Evolutionary conservation across 2,113 vertebrate genomes (phyloP), one percentile per base, ranked within the genome.

Genomic region (Urocynchramus pylzowi): DNA sequence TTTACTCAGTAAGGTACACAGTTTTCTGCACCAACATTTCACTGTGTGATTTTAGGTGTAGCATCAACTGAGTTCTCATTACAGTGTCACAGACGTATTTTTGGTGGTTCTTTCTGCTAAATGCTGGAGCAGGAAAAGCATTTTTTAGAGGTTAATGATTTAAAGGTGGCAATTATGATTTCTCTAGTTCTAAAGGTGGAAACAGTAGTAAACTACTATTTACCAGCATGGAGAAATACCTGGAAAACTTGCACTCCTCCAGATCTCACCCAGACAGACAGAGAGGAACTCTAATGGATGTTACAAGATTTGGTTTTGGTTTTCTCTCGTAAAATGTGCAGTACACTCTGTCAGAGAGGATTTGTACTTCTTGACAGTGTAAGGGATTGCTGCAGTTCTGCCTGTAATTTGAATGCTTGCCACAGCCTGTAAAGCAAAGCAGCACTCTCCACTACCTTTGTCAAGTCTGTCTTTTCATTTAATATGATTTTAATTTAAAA

Each of bases 291-390:
- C 14, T 84, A 67, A 87, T 78, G 64, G 64, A 54, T 75, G 21
- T 65, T 78, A 75, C 26, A 95, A 78, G 77, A 91, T 82, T 56
- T 84, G 65, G 42, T 33, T 89, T 81, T 80, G 93, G 42, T 89
- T 94, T 82, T 50, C 14, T 54, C 74, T 82, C 64, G 63, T 87
- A 67, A 94, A 93, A 93, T 75, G 65, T 96, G 52, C 64, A 71
- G 69, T 8, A 50, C 1, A 0, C 64, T 88, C 63, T 77, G 44
- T 92, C 76, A 92, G 53, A 61, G 50, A 12, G 23, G 59, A 94
- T 33, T 35, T 24, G 2, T 84, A 30, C 33, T 85, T 84, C 56
- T 81, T 93, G 83, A 90, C 63, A 69, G 53, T 0, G 0, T 47
- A 47, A 37, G 31, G 64, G 47, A 59, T 64, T 75, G 53, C 78